These are phyloP conservation scores for Leptinotarsa juncta DNA, from an alignment of 2,888 invertebrate genomes.

Conservation along the genomic window DNA sequence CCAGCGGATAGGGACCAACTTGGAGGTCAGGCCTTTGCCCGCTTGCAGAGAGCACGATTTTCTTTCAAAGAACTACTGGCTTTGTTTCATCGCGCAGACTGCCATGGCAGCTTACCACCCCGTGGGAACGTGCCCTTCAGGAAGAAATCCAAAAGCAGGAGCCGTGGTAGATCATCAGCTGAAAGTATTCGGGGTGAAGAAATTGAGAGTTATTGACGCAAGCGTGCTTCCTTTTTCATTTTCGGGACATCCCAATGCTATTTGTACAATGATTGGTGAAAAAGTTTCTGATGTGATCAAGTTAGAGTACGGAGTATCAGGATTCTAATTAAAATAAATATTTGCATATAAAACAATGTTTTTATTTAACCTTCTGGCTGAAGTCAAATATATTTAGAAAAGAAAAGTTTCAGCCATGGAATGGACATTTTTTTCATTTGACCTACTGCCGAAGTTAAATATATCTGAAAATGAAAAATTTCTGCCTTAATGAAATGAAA, in stretches of 20 bases:
- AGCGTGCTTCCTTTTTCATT: conserved; percentile 74
- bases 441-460: too few relatives aligned
- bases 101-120: conserved; percentile 69
- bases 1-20: conserved; percentile 66
- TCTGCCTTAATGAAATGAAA: too few relatives aligned
- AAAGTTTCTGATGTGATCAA: conserved; percentile 70
- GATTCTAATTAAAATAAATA: neutral
- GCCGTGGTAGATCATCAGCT: conserved; percentile 74
- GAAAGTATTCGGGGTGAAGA: conserved; percentile 70
- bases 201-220: conserved; percentile 74
- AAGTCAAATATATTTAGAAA: too few relatives aligned
- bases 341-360: neutral
- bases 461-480: too few relatives aligned
- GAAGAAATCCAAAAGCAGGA: conserved; percentile 69
- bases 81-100: conserved; percentile 37
- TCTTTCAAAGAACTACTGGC: conserved; percentile 38
- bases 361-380: too few relatives aligned
- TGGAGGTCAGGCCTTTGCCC: conserved; percentile 49
- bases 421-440: too few relatives aligned
- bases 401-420: too few relatives aligned
- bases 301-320: conserved; percentile 3
- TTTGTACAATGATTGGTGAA: conserved; percentile 77
- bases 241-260: conserved; percentile 76
- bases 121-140: conserved; percentile 77
- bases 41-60: conserved; percentile 30